Evolutionary conservation across 1,140 invertebrate genomes (phyloP).

Genomic region (Drosophila arawakana): DNA sequence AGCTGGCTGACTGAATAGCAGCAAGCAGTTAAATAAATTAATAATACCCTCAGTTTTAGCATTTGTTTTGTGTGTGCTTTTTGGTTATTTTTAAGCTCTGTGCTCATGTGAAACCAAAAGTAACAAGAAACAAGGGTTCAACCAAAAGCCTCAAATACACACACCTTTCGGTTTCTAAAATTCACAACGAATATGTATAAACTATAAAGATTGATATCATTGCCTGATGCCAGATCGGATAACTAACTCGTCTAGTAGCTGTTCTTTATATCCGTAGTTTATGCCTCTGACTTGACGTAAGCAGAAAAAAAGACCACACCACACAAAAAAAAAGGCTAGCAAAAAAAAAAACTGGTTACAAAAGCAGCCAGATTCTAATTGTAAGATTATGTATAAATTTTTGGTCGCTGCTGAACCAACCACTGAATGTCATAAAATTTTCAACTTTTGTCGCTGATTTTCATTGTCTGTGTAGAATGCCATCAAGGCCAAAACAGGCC

Average conservation of each 20-base stretch:
- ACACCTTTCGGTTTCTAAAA: conserved; percentile 67
- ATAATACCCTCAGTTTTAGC: conserved; percentile 43
- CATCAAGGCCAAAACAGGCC: conserved; percentile 60
- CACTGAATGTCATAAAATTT: conserved; percentile 65
- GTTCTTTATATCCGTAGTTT: conserved; percentile 5
- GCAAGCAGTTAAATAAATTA: conserved; percentile 47
- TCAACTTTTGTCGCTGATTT: conserved; percentile 60
- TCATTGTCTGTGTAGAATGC: conserved; percentile 52
- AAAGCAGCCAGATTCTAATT: conserved; percentile 58
- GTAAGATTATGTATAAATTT: conserved; percentile 47
- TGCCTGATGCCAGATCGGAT: conserved; percentile 44
- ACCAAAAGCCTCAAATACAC: not conserved
- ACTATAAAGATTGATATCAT: conserved; percentile 79
- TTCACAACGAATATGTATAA: conserved; percentile 35
- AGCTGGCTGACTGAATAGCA: conserved; percentile 33
- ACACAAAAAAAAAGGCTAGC: conserved; percentile 65
- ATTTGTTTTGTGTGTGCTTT: conserved; percentile 3
- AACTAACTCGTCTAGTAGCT: conserved; percentile 26
- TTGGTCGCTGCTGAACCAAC: conserved; percentile 14
- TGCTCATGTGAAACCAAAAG: conserved; percentile 65
- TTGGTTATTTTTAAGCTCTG: conserved; percentile 48
- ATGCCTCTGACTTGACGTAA: conserved; percentile 56
- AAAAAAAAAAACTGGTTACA: conserved; percentile 67
- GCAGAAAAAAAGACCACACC: conserved; percentile 19
- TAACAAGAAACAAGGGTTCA: conserved; percentile 31